These are phyloP conservation scores for Glyptemys insculpta DNA, from an alignment of 2,797 vertebrate species.

Conservation along the genomic window DNA sequence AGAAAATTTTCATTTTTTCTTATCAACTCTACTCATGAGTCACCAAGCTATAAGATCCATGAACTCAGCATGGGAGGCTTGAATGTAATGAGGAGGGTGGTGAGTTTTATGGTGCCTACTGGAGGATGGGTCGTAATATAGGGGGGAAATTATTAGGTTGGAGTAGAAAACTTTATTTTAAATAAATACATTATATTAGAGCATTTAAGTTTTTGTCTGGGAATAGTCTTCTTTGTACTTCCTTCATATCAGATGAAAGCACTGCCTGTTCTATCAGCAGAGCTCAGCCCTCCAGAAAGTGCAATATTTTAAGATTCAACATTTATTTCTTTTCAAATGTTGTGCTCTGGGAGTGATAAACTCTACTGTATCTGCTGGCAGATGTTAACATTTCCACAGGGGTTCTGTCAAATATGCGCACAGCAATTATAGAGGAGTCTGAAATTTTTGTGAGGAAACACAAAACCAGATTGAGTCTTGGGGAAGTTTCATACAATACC, in stretches of 20 bases:
- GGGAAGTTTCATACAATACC: not conserved
- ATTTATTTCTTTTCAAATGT: not conserved
- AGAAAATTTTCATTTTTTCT: not conserved
- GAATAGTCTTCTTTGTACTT: not conserved
- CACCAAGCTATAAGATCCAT: not conserved
- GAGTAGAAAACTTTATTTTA: not conserved
- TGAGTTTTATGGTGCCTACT: not conserved
- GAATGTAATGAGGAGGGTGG: not conserved
- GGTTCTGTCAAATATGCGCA: not conserved
- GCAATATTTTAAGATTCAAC: not conserved
- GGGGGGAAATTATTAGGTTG: not conserved
- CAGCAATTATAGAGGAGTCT: fast-evolving
- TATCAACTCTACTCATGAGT: not conserved
- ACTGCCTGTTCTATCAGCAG: not conserved
- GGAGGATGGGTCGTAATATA: not conserved
- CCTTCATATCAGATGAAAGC: not conserved
- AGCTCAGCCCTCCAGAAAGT: not conserved
- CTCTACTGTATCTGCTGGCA: not conserved
- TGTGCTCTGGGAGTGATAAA: not conserved
- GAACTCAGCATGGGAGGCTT: not conserved
- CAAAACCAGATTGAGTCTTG: not conserved
- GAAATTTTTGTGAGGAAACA: not conserved
- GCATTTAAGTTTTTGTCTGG: not conserved
- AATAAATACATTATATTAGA: not conserved
- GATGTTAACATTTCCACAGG: not conserved